A percentile compares a stretch with the other conserved stretches of the same genome.
Conservation (phyloP, 2,113 vertebrate species). For the Apteryx mantelli region DNA sequence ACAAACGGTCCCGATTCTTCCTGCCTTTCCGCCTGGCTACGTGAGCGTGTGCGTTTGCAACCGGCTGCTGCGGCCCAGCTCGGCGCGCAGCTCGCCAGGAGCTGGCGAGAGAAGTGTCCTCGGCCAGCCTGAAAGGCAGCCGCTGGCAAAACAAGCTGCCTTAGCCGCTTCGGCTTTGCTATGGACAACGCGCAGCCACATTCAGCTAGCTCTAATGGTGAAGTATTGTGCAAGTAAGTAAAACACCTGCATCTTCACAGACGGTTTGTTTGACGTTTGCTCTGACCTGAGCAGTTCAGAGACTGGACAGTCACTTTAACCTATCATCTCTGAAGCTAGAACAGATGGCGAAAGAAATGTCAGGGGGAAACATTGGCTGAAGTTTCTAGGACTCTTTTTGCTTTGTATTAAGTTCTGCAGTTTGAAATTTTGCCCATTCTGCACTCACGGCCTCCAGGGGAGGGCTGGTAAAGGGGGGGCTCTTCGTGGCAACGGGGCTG, state of each 20-base stretch:
- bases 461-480: neutral
- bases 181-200: neutral
- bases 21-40: neutral
- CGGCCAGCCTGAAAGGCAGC: neutral
- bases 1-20: neutral
- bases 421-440: neutral
- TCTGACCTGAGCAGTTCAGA: neutral
- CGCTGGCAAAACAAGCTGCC: neutral
- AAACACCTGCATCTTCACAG: neutral
- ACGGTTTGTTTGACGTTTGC: neutral
- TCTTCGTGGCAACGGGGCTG: neutral
- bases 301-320: neutral
- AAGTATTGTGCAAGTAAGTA: neutral
- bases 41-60: neutral
- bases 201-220: neutral
- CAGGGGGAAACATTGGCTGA: neutral
- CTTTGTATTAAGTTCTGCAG: neutral
- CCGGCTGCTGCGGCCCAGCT: neutral
- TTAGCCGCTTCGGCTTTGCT: neutral
- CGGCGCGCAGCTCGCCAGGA: accelerated
- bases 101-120: neutral
- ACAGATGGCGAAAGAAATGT: conserved; percentile 9
- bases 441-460: neutral
- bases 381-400: neutral
- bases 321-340: conserved; percentile 29